A percentile compares a stretch with the other conserved stretches of the same genome.
These are phyloP conservation scores for Papilio protenor DNA, from an alignment of 2,888 invertebrate genomes.

Conservation along the genomic window DNA sequence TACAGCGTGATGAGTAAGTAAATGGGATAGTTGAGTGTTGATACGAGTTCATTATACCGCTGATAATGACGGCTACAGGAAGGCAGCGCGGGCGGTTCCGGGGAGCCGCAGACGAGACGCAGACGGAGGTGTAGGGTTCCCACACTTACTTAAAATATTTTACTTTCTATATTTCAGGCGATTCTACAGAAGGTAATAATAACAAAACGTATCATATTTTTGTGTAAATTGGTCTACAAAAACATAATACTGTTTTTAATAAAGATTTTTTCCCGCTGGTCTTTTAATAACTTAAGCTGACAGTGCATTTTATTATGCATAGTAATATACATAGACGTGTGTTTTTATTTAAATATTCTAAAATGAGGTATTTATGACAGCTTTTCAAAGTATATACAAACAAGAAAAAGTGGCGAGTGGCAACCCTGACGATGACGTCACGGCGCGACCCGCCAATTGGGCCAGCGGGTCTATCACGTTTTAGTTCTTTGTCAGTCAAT, in stretches of 20 bases:
- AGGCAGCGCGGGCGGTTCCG: conserved; percentile 75
- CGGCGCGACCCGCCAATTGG: conserved; percentile 70
- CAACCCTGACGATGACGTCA: conserved; percentile 67
- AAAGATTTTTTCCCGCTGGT: too few relatives aligned
- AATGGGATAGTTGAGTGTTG: conserved; percentile 40
- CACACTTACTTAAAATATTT: background rate
- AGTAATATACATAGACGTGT: background rate
- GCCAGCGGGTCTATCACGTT: conserved; percentile 63
- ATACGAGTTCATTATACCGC: conserved; percentile 66
- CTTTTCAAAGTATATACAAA: background rate
- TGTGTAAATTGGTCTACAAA: too few relatives aligned
- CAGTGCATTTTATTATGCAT: background rate
- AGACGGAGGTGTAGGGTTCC: conserved; percentile 59
- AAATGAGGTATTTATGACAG: background rate
- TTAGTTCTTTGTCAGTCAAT: conserved; percentile 53
- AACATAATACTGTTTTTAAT: too few relatives aligned
- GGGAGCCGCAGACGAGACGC: conserved; percentile 79
- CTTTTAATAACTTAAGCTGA: background rate
- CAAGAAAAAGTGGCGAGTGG: background rate
- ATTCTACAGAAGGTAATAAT: background rate
- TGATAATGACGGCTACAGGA: conserved; percentile 71
- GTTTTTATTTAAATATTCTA: background rate
- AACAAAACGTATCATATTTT: too few relatives aligned
- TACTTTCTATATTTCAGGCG: background rate
- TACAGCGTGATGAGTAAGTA: background rate